phyloP scores from a whole-genome alignment of 2,113 vertebrate genomes.

The Tragelaphus scriptus region DNA sequence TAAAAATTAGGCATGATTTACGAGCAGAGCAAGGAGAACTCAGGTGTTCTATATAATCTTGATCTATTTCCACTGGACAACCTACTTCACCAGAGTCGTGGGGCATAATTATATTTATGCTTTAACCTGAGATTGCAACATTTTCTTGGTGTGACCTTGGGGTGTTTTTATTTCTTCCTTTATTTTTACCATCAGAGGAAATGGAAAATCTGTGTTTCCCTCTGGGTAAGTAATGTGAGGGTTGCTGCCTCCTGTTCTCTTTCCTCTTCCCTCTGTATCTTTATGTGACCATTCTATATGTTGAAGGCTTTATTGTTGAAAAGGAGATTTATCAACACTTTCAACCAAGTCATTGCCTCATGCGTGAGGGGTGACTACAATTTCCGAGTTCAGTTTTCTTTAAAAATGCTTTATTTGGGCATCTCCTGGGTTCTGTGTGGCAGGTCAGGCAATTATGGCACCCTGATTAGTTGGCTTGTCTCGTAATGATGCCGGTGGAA shows the following conservation, averaged over 20 bases:
- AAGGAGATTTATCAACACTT: background rate
- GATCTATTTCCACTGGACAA: no score
- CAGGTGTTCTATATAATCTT: background rate
- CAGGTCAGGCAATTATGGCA: fast-evolving
- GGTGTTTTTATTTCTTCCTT: background rate
- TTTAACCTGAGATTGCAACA: background rate
- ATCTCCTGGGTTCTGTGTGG: background rate
- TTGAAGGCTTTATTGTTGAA: background rate
- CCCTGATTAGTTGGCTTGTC: background rate
- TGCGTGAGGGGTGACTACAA: fast-evolving
- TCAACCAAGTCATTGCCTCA: background rate
- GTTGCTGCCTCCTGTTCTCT: background rate
- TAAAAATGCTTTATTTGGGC: background rate
- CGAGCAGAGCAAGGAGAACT: no score
- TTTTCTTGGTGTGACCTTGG: background rate
- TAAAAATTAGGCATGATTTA: background rate
- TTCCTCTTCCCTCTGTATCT: background rate
- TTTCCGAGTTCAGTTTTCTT: background rate
- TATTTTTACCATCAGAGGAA: background rate
- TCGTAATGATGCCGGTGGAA: background rate
- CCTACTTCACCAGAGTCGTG: background rate
- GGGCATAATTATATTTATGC: background rate
- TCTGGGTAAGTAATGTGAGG: background rate
- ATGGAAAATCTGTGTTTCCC: background rate
- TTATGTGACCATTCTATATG: background rate